A percentile compares a stretch with the other conserved stretches of the same genome.
Evolutionary conservation across 2,888 invertebrate genomes (phyloP).

Genomic region (Antitype chi): DNA sequence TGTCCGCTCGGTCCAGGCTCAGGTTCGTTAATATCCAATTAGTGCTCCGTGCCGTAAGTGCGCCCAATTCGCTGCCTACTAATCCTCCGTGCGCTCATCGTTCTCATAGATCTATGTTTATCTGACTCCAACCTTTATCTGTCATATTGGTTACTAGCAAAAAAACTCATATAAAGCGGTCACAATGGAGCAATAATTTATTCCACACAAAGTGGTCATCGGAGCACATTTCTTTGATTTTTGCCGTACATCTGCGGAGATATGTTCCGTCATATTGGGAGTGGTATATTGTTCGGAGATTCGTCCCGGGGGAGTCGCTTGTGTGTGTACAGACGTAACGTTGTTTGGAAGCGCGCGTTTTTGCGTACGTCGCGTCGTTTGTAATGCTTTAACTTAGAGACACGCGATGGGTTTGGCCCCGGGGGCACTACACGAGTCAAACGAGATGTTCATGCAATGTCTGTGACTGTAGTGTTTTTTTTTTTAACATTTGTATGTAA

Average conservation of each 20-base stretch:
- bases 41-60: constrained; percentile 30
- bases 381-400: constrained; percentile 46
- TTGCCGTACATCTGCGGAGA: constrained; percentile 46
- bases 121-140: constrained; percentile 26
- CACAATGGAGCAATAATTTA: constrained; percentile 58
- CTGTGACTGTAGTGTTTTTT: constrained; percentile 18
- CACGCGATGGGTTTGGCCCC: constrained; percentile 37
- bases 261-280: constrained; percentile 53
- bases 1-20: not conserved
- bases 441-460: constrained; percentile 21
- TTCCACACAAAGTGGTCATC: constrained; percentile 54
- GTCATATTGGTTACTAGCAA: constrained; percentile 39
- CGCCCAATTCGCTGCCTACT: constrained; percentile 15
- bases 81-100: constrained; percentile 9
- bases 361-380: constrained; percentile 42
- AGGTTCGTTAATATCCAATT: constrained; percentile 42
- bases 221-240: constrained; percentile 63
- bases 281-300: constrained; percentile 26
- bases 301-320: constrained; percentile 43
- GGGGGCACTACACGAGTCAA: constrained; percentile 32
- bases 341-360: constrained; percentile 46
- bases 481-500: constrained; percentile 6
- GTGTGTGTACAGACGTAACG: constrained; percentile 35
- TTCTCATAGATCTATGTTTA: constrained; percentile 35
- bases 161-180: constrained; percentile 28